Percentiles rank a stretch among this genome's conserved stretches.
phyloP scores from a whole-genome alignment of 2,113 vertebrate species.

The Xerus inauris region DNA sequence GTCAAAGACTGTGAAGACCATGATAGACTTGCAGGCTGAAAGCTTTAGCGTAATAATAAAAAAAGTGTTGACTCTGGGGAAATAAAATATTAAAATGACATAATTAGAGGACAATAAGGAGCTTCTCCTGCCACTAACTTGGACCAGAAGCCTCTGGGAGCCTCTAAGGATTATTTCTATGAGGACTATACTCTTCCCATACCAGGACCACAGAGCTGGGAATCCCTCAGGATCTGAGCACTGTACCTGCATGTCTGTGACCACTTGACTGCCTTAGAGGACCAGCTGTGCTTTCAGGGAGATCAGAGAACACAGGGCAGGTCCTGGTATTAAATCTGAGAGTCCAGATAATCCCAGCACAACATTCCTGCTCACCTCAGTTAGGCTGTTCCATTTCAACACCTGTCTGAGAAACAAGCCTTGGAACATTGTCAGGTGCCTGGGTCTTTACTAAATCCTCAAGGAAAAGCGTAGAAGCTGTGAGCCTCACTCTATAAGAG shows the following conservation, averaged over 20 bases:
- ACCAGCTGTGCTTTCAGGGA: background rate
- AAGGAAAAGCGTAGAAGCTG: background rate
- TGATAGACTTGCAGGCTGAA: constrained; percentile 26
- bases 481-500: background rate
- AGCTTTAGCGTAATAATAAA: constrained; percentile 2
- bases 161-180: background rate
- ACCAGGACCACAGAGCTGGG: background rate
- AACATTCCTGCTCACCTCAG: background rate
- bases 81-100: constrained; percentile 49
- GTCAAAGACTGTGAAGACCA: constrained; percentile 30
- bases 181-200: background rate
- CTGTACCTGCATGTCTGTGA: background rate
- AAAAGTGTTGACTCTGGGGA: constrained; percentile 14
- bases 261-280: background rate
- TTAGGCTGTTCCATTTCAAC: background rate
- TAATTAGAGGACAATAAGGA: background rate
- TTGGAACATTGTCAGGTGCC: background rate
- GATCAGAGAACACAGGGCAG: background rate
- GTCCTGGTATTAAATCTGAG: background rate
- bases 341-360: background rate
- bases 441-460: background rate
- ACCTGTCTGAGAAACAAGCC: background rate
- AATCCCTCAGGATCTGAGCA: background rate
- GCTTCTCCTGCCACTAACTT: background rate
- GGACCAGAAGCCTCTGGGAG: background rate